A percentile compares a stretch with the other conserved stretches of the same genome.
These are phyloP conservation scores for Montipora foliosa DNA, from an alignment of 64 coral and sea anemone species.

Conservation along the genomic window DNA sequence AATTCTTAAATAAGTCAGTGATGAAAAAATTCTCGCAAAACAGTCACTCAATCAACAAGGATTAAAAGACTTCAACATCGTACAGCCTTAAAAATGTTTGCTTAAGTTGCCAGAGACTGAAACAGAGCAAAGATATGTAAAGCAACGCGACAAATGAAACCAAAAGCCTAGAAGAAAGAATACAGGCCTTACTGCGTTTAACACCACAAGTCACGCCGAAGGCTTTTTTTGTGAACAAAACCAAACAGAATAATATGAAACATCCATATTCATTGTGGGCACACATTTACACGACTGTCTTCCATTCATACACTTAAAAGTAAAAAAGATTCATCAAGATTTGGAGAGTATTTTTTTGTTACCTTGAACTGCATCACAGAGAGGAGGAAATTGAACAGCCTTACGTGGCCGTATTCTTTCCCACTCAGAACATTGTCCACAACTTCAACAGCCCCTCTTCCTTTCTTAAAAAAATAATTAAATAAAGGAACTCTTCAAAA, in stretches of 20 bases:
- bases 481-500: too few species aligned
- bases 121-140: too few species aligned
- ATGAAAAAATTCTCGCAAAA: too few species aligned
- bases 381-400: constrained; percentile 32
- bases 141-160: too few species aligned
- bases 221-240: constrained; percentile 17
- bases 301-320: constrained; percentile 20
- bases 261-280: neutral
- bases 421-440: neutral
- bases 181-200: neutral
- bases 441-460: neutral
- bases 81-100: too few species aligned
- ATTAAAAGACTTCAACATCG: too few species aligned
- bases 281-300: neutral
- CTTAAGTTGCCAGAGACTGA: too few species aligned
- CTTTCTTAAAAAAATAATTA: neutral
- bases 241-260: neutral
- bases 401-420: neutral
- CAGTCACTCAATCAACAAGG: too few species aligned
- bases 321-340: neutral
- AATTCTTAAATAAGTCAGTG: too few species aligned
- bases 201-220: neutral
- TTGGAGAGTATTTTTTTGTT: constrained; percentile 30
- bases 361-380: constrained; percentile 6
- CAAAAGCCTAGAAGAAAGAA: neutral